A percentile compares a stretch with the other conserved stretches of the same genome.
Conservation (phyloP, 2,888 invertebrate species). For the Sabellastarte sp. region DNA sequence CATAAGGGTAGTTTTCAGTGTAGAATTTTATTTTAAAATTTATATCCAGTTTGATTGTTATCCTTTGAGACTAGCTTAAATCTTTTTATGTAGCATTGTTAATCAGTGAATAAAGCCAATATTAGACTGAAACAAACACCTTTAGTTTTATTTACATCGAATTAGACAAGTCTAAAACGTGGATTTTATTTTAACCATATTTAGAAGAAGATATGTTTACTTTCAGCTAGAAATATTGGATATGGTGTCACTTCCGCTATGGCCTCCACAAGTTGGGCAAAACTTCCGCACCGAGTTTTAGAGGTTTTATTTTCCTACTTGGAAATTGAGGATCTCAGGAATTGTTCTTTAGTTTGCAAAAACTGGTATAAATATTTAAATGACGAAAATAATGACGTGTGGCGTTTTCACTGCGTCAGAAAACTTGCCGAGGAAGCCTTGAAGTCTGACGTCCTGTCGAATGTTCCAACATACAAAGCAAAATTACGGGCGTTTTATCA, state of each 20-base stretch:
- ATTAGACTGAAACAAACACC: too few relatives aligned
- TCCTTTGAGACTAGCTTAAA: too few relatives aligned
- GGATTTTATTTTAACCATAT: too few relatives aligned
- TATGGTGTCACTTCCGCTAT: background rate
- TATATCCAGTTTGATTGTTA: too few relatives aligned
- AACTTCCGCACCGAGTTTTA: constrained; percentile 39
- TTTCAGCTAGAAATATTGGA: background rate
- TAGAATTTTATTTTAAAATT: too few relatives aligned
- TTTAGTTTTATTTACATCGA: too few relatives aligned
- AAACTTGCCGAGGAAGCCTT: constrained; percentile 83
- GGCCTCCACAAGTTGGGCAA: background rate
- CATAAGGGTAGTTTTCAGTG: too few relatives aligned
- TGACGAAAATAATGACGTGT: constrained; percentile 93
- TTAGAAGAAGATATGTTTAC: background rate
- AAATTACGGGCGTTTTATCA: constrained; percentile 87
- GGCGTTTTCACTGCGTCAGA: constrained; percentile 85
- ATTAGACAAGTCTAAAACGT: too few relatives aligned
- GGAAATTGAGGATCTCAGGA: constrained; percentile 79
- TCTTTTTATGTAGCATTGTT: too few relatives aligned
- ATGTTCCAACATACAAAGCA: constrained; percentile 85
- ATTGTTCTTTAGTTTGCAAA: constrained; percentile 89
- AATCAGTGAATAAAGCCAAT: too few relatives aligned
- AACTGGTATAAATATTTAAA: constrained; percentile 85
- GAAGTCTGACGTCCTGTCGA: constrained; percentile 85
- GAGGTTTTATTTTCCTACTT: constrained; percentile 76